Base-by-base conservation (phyloP, 2,888 invertebrate genomes). In the Omphaloscelis lunosa region DNA sequence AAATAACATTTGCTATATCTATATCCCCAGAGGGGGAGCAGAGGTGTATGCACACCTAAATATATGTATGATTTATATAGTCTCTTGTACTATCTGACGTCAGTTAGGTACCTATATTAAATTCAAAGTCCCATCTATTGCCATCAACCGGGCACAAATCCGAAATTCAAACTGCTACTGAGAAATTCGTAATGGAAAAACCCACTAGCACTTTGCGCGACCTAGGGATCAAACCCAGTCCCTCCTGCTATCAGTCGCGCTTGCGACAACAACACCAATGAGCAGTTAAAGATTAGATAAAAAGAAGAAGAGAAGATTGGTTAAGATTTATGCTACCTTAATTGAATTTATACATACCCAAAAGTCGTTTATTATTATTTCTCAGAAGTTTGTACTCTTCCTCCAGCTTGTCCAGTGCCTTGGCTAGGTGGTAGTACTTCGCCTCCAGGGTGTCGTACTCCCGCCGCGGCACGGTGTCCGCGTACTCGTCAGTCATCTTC, bases 401-500 rank as follows among this genome's bases (percentile, higher is more conserved):
- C 41, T 83, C 87, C 34, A 94, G 66, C 1, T 84, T 83, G 20
- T 91, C 89, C 2, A 92, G 76, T 12, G 88, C 89, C 83, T 93
- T 93, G 45, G 79, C 80, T 20, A 92, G 79, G 9, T 92, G 92
- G n/a, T 74, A 78, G 73, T 92, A 86, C 76, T 93, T 92, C 2
- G 93, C 88, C 59, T 95, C 94, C 59, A 97, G 86, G 4, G 80
- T 74, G 72, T 97, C 97, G 84, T 93, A 92, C 62, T 96, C 93
- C 0, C 96, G 90, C n/a, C 94, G 93, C 2, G 97, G 97, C 2
- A 97, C 96, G 1, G 95, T 94, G 62, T 95, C 96, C 0, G 94
- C 90, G 84, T 96, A 97, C 79, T 96, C 95, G 5, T 96, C 97
- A 0, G 89, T 91, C 92, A 95, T 94, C 76, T 91, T 93, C 74